Percentiles rank a stretch among this genome's conserved stretches.
Conservation (phyloP, 2,113 vertebrate species). For the Pygoscelis adeliae region DNA sequence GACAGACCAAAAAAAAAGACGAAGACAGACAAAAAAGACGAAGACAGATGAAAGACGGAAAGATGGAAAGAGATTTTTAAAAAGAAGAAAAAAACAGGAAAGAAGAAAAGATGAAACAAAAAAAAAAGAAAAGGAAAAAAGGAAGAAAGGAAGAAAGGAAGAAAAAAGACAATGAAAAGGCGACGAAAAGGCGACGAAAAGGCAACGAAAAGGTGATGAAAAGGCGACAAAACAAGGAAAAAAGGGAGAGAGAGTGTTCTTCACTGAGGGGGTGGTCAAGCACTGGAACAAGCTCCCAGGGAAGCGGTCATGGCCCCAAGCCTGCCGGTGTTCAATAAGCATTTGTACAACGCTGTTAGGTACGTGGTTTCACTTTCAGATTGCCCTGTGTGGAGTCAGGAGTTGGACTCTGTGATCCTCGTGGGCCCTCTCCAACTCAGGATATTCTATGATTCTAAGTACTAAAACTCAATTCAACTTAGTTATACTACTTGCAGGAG, state of each 20-base stretch:
- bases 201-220: too few relatives aligned
- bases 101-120: too few relatives aligned
- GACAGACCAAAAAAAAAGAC: too few relatives aligned
- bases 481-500: background rate
- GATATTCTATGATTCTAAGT: background rate
- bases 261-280: background rate
- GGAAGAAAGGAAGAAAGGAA: fast-evolving
- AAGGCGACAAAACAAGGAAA: too few relatives aligned
- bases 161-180: too few relatives aligned
- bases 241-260: background rate
- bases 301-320: fast-evolving
- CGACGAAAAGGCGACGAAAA: fast-evolving
- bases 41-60: too few relatives aligned
- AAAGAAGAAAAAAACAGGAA: too few relatives aligned
- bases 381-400: background rate
- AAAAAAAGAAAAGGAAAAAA: too few relatives aligned
- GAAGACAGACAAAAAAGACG: too few relatives aligned
- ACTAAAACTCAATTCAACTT: background rate
- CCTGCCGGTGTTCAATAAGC: background rate
- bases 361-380: background rate
- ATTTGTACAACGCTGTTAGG: background rate
- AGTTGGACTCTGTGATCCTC: background rate
- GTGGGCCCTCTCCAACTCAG: background rate
- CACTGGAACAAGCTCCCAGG: background rate
- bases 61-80: too few relatives aligned